phyloP scores from a whole-genome alignment of 1,140 invertebrate genomes.

The Caenorhabditis brenneri region DNA sequence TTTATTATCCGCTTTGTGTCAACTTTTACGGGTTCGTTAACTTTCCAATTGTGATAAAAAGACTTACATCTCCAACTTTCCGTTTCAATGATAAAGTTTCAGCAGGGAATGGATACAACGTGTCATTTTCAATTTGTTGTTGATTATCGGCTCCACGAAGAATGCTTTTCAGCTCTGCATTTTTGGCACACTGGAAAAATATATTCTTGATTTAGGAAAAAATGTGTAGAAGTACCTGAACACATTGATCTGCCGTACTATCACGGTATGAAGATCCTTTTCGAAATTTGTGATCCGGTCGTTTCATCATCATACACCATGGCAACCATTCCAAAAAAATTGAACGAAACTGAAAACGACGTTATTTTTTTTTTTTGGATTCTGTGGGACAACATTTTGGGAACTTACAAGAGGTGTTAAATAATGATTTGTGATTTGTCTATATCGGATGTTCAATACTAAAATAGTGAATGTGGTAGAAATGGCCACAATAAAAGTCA shows the following conservation, averaged over 20 bases:
- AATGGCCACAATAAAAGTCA: constrained; percentile 59
- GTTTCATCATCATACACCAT: constrained; percentile 58
- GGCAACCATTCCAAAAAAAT: constrained; percentile 59
- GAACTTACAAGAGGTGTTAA: constrained; percentile 44
- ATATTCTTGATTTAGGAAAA: background rate
- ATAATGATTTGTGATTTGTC: constrained; percentile 56
- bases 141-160: constrained; percentile 10
- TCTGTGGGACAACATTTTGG: background rate
- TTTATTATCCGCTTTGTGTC: background rate
- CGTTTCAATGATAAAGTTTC: constrained; percentile 1
- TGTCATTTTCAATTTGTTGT: constrained; percentile 21
- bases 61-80: constrained; percentile 45
- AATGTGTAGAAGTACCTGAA: background rate
- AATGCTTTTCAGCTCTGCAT: constrained; percentile 27
- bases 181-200: constrained; percentile 44
- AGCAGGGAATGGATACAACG: background rate
- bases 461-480: constrained; percentile 60
- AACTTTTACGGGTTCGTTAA: background rate
- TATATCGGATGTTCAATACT: constrained; percentile 59
- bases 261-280: background rate
- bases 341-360: constrained; percentile 49
- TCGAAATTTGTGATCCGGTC: constrained; percentile 49
- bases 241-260: constrained; percentile 31
- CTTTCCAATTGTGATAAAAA: background rate
- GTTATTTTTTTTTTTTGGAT: no score